These are phyloP conservation scores for Oedothorax gibbosus DNA, from an alignment of 1,140 invertebrate species.

Conservation along the genomic window DNA sequence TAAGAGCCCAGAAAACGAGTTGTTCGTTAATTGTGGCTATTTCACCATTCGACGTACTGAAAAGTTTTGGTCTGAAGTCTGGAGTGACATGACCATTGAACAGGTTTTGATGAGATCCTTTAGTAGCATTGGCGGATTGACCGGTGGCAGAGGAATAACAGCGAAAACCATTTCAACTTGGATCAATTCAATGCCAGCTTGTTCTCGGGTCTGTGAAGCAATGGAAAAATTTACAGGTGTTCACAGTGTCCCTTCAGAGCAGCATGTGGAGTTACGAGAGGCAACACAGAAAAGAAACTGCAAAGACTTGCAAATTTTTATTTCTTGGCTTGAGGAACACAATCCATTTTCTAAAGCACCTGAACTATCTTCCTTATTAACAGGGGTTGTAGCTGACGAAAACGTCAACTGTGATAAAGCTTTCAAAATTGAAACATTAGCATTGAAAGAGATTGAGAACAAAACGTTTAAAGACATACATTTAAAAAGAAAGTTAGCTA, in stretches of 20 bases:
- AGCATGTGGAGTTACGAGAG: constrained; percentile 42
- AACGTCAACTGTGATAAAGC: constrained; percentile 35
- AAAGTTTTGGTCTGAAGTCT: constrained; percentile 50
- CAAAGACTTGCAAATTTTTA: too few relatives aligned
- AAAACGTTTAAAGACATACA: constrained; percentile 40
- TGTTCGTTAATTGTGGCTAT: neutral
- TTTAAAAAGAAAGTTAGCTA: constrained; percentile 22
- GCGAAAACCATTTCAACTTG: neutral
- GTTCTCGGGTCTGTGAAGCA: too few relatives aligned
- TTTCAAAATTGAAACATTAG: constrained; percentile 22
- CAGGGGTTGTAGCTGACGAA: constrained; percentile 24
- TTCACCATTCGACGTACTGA: constrained; percentile 23
- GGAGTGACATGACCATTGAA: constrained; percentile 67
- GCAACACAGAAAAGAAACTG: constrained; percentile 39
- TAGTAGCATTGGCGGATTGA: constrained; percentile 67
- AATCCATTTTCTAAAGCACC: neutral
- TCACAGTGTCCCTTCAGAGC: constrained; percentile 20
- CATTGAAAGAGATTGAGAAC: constrained; percentile 17
- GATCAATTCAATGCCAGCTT: too few relatives aligned
- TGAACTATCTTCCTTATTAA: constrained; percentile 25
- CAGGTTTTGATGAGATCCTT: constrained; percentile 69
- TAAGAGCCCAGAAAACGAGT: neutral
- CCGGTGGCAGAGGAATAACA: constrained; percentile 61
- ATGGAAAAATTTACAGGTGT: constrained; percentile 35
- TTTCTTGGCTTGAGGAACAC: too few relatives aligned